These are phyloP conservation scores for Uropsilus gracilis DNA, from an alignment of 2,113 vertebrate species.

Conservation along the genomic window DNA sequence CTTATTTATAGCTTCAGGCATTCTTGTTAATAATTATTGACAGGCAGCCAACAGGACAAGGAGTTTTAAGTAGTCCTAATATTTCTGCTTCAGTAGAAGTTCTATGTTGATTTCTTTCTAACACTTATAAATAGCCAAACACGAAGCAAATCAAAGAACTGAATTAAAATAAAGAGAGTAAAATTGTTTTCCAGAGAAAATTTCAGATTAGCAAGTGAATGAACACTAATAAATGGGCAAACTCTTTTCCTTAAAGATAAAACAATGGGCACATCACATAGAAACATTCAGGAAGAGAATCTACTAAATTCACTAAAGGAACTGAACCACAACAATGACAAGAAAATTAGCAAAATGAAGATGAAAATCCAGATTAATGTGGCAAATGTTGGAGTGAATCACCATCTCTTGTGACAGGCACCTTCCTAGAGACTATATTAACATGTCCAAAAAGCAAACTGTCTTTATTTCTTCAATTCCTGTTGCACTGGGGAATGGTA, in stretches of 20 bases:
- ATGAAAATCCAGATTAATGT: slow-evolving; percentile 44
- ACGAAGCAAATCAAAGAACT: slow-evolving; percentile 34
- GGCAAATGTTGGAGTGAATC: slow-evolving; percentile 45
- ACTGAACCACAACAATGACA: not conserved
- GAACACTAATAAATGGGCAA: not conserved
- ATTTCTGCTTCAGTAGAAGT: slow-evolving; percentile 38
- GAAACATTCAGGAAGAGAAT: slow-evolving; percentile 17
- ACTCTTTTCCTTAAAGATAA: not conserved
- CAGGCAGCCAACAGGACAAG: not conserved
- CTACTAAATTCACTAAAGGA: slow-evolving; percentile 7
- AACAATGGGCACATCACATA: not conserved
- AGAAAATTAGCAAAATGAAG: not conserved
- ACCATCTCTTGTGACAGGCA: slow-evolving; percentile 46
- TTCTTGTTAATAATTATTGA: not conserved
- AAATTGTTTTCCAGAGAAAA: slow-evolving; percentile 24
- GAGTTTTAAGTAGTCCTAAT: not conserved
- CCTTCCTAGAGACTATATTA: not conserved
- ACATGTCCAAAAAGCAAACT: slow-evolving; percentile 24
- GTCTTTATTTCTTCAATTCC: not conserved
- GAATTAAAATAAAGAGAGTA: slow-evolving; percentile 5
- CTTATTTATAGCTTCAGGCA: slow-evolving; percentile 28
- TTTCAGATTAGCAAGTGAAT: not conserved
- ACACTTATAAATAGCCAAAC: slow-evolving; percentile 9
- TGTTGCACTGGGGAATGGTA: not conserved
- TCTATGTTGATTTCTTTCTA: not conserved